These are phyloP conservation scores for Picathartes gymnocephalus DNA, from an alignment of 2,113 vertebrate genomes.

Conservation along the genomic window DNA sequence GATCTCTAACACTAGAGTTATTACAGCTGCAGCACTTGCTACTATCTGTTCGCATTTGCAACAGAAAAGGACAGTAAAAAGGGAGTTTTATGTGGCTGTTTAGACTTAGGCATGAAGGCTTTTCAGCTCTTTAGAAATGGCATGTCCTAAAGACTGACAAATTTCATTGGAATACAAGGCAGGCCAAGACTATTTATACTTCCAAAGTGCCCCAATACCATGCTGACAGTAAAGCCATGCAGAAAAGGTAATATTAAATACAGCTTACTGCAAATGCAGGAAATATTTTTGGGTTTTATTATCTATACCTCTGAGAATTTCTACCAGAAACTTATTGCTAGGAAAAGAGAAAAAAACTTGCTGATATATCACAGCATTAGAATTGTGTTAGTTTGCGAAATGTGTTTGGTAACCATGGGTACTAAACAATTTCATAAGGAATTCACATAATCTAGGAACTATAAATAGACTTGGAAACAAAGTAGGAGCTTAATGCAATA, in stretches of 20 bases:
- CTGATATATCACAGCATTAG: not conserved
- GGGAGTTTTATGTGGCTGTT: not conserved
- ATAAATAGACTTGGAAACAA: slow-evolving; percentile 30
- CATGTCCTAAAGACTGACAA: not conserved
- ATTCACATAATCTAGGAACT: slow-evolving; percentile 14
- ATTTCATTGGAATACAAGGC: not conserved
- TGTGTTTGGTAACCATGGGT: slow-evolving; percentile 49
- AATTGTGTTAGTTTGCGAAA: not conserved
- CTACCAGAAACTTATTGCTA: not conserved
- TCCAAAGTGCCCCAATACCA: not conserved
- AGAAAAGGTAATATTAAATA: not conserved
- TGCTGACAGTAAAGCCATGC: not conserved
- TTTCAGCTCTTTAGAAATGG: not conserved
- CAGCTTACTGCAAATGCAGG: not conserved
- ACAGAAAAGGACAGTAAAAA: not conserved
- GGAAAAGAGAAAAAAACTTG: not conserved
- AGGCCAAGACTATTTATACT: not conserved
- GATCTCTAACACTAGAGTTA: not conserved
- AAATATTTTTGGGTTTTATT: not conserved
- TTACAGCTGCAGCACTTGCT: not conserved
- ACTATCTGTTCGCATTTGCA: not conserved
- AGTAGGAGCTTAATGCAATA: not conserved
- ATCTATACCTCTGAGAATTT: not conserved
- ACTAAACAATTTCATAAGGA: slow-evolving; percentile 42
- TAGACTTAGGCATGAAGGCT: not conserved